Evolutionary conservation across 2,888 invertebrate genomes (phyloP).

Genomic region (Ceramica pisi): DNA sequence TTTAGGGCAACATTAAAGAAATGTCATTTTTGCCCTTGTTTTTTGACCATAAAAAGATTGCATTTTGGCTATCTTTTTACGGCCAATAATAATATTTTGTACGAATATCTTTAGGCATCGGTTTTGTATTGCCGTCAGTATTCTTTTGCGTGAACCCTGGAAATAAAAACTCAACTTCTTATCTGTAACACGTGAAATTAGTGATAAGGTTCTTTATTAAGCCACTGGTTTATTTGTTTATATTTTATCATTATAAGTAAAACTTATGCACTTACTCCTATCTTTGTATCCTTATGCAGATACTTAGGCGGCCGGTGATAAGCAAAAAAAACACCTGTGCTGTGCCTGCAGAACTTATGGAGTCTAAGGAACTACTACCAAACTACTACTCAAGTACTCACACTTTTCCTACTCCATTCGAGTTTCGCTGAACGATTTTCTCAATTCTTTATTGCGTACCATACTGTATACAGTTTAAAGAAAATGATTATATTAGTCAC

Average conservation of each 20-base stretch:
- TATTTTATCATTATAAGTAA: background rate
- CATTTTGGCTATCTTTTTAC: background rate
- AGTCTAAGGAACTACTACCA: too few species aligned
- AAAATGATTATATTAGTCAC: too few species aligned
- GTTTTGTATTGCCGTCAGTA: background rate
- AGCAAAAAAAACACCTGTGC: too few species aligned
- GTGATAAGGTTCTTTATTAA: constrained; percentile 21
- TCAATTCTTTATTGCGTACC: too few species aligned
- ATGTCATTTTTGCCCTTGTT: constrained; percentile 4
- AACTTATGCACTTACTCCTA: background rate
- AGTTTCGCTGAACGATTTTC: too few species aligned
- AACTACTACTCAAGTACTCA: too few species aligned
- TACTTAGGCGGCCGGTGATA: too few species aligned
- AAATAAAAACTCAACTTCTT: background rate
- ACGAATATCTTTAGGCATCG: background rate
- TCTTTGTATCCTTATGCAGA: background rate
- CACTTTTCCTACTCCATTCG: too few species aligned
- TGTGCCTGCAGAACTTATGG: too few species aligned
- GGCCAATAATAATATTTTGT: background rate
- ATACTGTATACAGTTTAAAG: too few species aligned
- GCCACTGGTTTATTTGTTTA: constrained; percentile 10
- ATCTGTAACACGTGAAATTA: constrained; percentile 31
- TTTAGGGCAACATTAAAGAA: constrained; percentile 27
- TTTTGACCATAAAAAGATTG: background rate
- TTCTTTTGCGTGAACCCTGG: constrained; percentile 18